Percentiles rank a stretch among this genome's conserved stretches.
Evolutionary conservation across 2,888 invertebrate genomes (phyloP).

Genomic region (Epistrophe grossulariae): DNA sequence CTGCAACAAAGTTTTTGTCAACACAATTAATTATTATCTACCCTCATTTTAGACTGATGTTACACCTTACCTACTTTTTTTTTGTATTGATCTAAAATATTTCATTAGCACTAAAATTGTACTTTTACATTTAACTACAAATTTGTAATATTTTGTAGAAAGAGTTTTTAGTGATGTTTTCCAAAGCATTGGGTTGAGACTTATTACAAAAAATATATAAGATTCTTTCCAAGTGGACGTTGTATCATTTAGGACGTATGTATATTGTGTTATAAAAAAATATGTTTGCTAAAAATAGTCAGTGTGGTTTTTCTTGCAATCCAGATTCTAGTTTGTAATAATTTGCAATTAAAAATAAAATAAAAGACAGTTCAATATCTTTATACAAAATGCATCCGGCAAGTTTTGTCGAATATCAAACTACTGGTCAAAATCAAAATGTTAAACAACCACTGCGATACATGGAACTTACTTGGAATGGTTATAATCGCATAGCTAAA

Average conservation of each 20-base stretch:
- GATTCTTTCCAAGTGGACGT: not conserved
- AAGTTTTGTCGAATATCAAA: slow-evolving; percentile 78
- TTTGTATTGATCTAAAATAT: not conserved
- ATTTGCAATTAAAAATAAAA: not conserved
- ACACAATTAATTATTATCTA: slow-evolving; percentile 45
- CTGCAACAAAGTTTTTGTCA: slow-evolving; percentile 32
- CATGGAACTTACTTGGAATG: slow-evolving; percentile 80
- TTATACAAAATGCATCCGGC: slow-evolving; percentile 78
- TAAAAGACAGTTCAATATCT: not conserved
- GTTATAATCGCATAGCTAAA: slow-evolving; percentile 82
- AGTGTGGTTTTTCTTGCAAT: too few species aligned
- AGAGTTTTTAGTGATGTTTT: slow-evolving; percentile 17
- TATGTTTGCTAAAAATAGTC: too few species aligned
- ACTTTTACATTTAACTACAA: not conserved
- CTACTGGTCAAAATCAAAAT: slow-evolving; percentile 45
- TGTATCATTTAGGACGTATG: too few species aligned
- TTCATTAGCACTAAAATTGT: not conserved
- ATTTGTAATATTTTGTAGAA: not conserved
- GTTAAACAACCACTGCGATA: slow-evolving; percentile 78
- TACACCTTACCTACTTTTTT: not conserved
- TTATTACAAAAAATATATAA: not conserved
- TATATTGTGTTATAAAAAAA: not conserved
- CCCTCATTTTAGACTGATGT: slow-evolving; percentile 3
- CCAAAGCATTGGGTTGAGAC: slow-evolving; percentile 1
- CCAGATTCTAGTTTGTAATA: too few species aligned